Evolutionary conservation across 2,888 invertebrate genomes (phyloP), one percentile per base, ranked within the genome.

Genomic region (Stegophylla sp.): DNA sequence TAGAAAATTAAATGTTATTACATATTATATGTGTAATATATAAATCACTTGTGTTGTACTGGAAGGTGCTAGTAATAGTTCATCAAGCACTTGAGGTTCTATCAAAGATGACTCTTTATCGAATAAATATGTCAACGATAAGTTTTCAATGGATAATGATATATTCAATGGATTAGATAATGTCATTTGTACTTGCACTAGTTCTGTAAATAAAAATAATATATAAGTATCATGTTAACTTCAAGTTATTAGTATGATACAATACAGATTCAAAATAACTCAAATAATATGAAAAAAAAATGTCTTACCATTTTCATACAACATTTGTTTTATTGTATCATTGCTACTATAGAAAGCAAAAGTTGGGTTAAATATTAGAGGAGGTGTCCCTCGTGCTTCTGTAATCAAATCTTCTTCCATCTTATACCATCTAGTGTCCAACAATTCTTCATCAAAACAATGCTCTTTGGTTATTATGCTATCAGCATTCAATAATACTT

Each of bases 311-410:
- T 79, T 71, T 51, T 71, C 48, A 26, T 71, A 79, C 23, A 79
- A 61, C 1, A 26, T 7, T 51, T 48, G 71, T 79, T 63, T 79
- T 51, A 71, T 71, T 15, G 23, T 41, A 23, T 69, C 67, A 71
- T 71, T 79, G 48, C 48, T 71, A 41, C 79, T 51, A 63, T 71
- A 93, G 75, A 95, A 88, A 83, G 92, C 92, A 43, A 92, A 88
- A 1, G 92, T 91, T 0, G 95, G 94, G 85, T 92, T 93, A 86
- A 94, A 94, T 83, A 93, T 90, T 88, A 93, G 90, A 7, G 92
- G 91, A 28, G 91, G 88, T 3, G 90, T 88, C 71, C 92, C 92
- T 28, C 81, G 90, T 3, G 91, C 91, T 82, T 91, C 92, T 82
- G 91, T 90, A 9, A 94, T 88, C 34, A 94, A 86, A 87, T 92